These are phyloP conservation scores for Xyrichtys novacula DNA, from an alignment of 2,797 vertebrate species.

Conservation along the genomic window DNA sequence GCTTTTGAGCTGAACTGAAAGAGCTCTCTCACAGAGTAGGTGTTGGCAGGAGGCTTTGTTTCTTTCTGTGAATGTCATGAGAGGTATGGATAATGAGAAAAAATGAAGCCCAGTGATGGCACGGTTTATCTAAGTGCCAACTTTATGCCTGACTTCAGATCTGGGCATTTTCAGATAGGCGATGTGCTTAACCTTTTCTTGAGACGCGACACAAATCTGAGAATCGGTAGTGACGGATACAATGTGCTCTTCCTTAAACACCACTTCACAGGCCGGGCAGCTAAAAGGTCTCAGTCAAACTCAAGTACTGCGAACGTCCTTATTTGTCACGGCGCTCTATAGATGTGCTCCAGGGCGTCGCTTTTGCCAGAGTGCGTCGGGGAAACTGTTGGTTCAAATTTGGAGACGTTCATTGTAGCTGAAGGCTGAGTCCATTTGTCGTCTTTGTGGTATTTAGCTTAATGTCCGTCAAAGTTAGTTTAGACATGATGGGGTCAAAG, in stretches of 20 bases:
- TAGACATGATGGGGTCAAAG: conserved; percentile 43
- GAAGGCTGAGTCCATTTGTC: conserved; percentile 59
- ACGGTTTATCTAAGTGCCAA: conserved; percentile 73
- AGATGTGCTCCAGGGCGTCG: conserved; percentile 62
- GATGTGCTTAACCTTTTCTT: conserved; percentile 85
- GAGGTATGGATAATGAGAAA: conserved; percentile 80
- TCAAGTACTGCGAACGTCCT: conserved; percentile 65
- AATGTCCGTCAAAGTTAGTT: conserved; percentile 64
- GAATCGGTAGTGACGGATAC: conserved; percentile 79
- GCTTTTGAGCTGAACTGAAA: conserved; percentile 82
- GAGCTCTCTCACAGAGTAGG: conserved; percentile 83
- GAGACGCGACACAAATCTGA: conserved; percentile 63
- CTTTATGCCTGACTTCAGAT: conserved; percentile 69
- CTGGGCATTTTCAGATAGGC: conserved; percentile 70
- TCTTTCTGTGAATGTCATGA: conserved; percentile 81
- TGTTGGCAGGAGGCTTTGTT: conserved; percentile 84
- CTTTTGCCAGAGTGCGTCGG: conserved; percentile 68
- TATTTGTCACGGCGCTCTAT: conserved; percentile 71
- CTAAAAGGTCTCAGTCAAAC: conserved; percentile 83
- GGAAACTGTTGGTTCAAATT: conserved; percentile 59
- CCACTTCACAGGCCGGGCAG: conserved; percentile 64
- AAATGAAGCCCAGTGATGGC: conserved; percentile 74
- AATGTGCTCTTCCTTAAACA: conserved; percentile 76
- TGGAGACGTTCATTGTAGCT: conserved; percentile 64
- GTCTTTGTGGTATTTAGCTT: conserved; percentile 71